phyloP scores from a whole-genome alignment of 2,797 vertebrate species.

The Percopsis omiscomaycus region DNA sequence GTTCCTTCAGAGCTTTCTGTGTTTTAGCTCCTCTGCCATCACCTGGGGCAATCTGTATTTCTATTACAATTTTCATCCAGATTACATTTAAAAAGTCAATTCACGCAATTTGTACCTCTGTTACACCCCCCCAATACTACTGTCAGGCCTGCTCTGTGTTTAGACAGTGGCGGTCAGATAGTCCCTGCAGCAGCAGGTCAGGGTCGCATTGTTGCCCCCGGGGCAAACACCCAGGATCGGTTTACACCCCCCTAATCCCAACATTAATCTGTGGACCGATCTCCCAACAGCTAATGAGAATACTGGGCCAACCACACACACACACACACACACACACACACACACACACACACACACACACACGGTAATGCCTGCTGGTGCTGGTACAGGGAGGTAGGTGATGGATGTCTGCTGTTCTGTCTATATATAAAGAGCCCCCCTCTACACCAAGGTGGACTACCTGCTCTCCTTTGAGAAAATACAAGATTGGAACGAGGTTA shows the following conservation, averaged over 20 bases:
- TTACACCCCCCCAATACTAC: background rate
- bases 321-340: too few relatives aligned
- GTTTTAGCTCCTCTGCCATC: too few relatives aligned
- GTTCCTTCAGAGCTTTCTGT: too few relatives aligned
- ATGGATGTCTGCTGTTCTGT: background rate
- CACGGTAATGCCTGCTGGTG: too few relatives aligned
- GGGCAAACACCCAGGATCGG: constrained; percentile 55
- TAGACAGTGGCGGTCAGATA: constrained; percentile 52
- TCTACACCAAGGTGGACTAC: background rate
- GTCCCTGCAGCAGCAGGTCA: constrained; percentile 43
- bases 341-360: too few relatives aligned
- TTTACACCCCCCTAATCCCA: constrained; percentile 57
- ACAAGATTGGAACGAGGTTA: background rate
- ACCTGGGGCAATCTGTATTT: too few relatives aligned
- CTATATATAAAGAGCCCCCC: background rate
- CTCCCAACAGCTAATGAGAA: constrained; percentile 44
- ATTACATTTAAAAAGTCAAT: too few relatives aligned
- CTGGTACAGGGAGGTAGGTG: too few relatives aligned
- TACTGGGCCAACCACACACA: background rate
- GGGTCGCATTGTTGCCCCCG: constrained; percentile 36
- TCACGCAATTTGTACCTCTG: background rate
- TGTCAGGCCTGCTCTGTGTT: constrained; percentile 31
- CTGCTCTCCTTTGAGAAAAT: background rate
- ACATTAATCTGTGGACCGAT: constrained; percentile 58
- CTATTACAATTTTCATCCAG: too few relatives aligned